Evolutionary conservation across 2,113 vertebrate genomes (phyloP).

Genomic region (Myrmecophaga tridactyla): DNA sequence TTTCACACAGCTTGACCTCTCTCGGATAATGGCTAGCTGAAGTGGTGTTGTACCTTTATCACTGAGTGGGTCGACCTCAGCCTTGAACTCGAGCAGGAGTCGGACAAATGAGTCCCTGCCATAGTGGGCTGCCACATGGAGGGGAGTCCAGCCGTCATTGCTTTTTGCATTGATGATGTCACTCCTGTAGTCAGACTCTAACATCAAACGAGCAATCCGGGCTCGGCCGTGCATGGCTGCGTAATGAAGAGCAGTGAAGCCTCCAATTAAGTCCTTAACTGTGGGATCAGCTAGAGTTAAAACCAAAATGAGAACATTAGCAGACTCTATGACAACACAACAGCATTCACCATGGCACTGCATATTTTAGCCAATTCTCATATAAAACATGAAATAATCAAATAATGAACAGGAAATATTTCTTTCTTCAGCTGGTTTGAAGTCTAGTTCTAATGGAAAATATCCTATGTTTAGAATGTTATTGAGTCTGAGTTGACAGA

Average conservation of each 20-base stretch:
- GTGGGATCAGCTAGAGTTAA: slow-evolving; percentile 92
- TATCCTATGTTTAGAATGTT: not conserved
- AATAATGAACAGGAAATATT: not conserved
- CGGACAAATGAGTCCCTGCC: slow-evolving; percentile 97
- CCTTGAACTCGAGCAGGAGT: slow-evolving; percentile 97
- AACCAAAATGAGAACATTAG: slow-evolving; percentile 66
- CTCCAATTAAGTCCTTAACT: slow-evolving; percentile 98
- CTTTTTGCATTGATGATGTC: slow-evolving; percentile 99
- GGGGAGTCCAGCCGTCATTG: slow-evolving; percentile 98
- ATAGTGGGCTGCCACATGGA: slow-evolving; percentile 98
- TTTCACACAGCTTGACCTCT: slow-evolving; percentile 97
- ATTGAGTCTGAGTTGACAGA: not conserved
- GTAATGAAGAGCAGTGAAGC: slow-evolving; percentile 98
- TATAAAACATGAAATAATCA: not conserved
- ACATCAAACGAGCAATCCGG: slow-evolving; percentile 95
- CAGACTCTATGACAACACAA: not conserved
- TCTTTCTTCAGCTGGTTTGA: not conserved
- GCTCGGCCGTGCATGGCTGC: slow-evolving; percentile 98
- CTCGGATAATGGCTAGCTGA: slow-evolving; percentile 97
- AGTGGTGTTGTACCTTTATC: slow-evolving; percentile 98
- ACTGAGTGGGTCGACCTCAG: slow-evolving; percentile 96
- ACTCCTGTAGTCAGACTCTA: slow-evolving; percentile 93
- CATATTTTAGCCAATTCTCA: not conserved
- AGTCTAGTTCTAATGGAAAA: not conserved
- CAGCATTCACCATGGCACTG: accelerated